Evolutionary conservation across 2,888 invertebrate genomes (phyloP), one percentile per base, ranked within the genome.

Genomic region (Aphidoletes aphidimyza): DNA sequence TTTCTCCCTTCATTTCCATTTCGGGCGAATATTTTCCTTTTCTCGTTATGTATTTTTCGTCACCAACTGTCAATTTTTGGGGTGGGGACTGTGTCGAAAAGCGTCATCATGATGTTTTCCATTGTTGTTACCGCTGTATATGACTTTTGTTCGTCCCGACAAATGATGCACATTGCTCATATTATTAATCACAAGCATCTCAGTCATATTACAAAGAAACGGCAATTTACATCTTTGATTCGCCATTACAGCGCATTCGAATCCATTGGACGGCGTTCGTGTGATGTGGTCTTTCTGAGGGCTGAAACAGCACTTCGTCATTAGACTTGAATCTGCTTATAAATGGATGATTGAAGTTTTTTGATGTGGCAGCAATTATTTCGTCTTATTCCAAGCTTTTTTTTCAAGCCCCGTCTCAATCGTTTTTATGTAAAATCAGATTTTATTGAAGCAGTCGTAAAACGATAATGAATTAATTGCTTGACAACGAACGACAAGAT

Each of bases 111-210:
- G 22, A 22, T 54, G 54, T 8, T 54, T 17, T 54, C n/a, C 11
- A 11, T 22, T 54, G 22, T 54, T 26, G 47, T 54, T 26, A 17
- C 17, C 19, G 6, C 17, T 19, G 6, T 47, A 47, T 47, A 11
- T 19, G 47, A 2, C 17, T 47, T 69, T 69, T 14, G 69, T n/a
- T 69, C 34, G 69, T 26, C 34, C 30, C n/a, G 30, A 69, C 69
- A 69, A 69, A 30, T 17, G 30, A 2, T 30, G 30, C 26, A 69
- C 30, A 69, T 30, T 69, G 69, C 69, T 30, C 69, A 69, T 30
- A 69, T 69, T 69, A 69, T 69, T 69, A 69, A 69, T 69, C 30
- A 69, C 69, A 69, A 69, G 30, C 69, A 34, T 69, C 26, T 69
- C 30, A 69, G 69, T 69, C 69, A 69, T 69, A 9, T 34, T 14